Evolutionary conservation across 2,113 vertebrate species (phyloP), one percentile per base, ranked within the genome.

Genomic region (Bucco capensis): DNA sequence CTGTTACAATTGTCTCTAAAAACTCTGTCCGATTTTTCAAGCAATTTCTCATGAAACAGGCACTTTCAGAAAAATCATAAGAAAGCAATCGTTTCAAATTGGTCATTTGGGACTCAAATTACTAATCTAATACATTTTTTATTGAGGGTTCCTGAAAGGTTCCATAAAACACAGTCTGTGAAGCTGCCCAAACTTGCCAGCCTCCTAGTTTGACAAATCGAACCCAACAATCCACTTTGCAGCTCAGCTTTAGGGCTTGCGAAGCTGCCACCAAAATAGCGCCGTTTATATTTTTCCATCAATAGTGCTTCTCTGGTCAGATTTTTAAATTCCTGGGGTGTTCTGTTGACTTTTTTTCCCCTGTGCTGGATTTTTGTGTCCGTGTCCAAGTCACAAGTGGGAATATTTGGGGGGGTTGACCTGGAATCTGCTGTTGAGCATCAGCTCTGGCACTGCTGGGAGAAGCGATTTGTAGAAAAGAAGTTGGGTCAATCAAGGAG

Each of bases 91-190:
- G 83, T 95, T 97, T 96, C 94, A 96, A 91, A 97, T 97, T 95
- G 96, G 96, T 96, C 96, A 96, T 97, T 97, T 97, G 96, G 95
- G 96, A 96, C 96, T 96, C 96, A 97, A 96, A 97, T 97, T 97
- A 97, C 96, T 97, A 96, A 97, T 96, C 95, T 97, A 96, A 97
- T 97, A 97, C 96, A 96, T 97, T 97, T 97, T 96, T 97, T 97
- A 97, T 97, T 83, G 96, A 96, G 95, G 96, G 76, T 87, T 97
- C 87, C 93, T 96, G 96, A 97, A 96, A 97, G 95, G 93, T 96
- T 96, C 95, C 94, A 96, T 97, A 97, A 97, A 97, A 97, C 95
- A 97, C 94, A 81, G 89, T 91, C 95, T 87, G 89, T 87, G 93
- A 96, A 96, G 95, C 96, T 96, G 90, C 96, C 95, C 95, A 93